phyloP scores from a whole-genome alignment of 2,113 vertebrate genomes.

The Takifugu bimaculatus region DNA sequence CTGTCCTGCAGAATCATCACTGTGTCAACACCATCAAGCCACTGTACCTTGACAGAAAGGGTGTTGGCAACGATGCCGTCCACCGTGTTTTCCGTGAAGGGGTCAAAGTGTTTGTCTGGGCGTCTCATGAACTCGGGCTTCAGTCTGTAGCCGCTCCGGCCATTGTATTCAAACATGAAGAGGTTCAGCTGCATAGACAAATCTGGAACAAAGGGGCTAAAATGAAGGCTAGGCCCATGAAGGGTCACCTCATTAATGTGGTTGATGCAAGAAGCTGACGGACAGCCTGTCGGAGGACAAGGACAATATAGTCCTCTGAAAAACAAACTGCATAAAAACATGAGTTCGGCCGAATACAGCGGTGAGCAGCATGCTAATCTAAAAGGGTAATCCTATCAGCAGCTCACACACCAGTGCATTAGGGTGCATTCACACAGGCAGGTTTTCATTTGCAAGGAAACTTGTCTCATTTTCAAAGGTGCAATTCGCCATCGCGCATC shows the following conservation, averaged over 20 bases:
- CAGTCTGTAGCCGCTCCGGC: constrained; percentile 90
- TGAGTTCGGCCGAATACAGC: no score
- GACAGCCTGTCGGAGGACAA: background rate
- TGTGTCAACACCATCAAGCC: background rate
- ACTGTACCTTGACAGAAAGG: constrained; percentile 90
- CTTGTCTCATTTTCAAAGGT: no score
- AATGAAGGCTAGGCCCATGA: background rate
- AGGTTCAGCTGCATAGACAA: constrained; percentile 97
- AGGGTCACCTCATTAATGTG: no score
- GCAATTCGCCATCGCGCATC: no score
- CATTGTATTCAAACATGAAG: constrained; percentile 97
- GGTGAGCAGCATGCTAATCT: no score
- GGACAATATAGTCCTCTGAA: background rate
- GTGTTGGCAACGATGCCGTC: constrained; percentile 98
- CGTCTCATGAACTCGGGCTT: constrained; percentile 98
- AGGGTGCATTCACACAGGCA: no score
- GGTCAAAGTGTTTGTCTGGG: constrained; percentile 96
- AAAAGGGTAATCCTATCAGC: no score
- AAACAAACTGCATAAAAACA: no score
- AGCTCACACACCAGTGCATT: no score
- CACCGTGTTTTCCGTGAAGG: constrained; percentile 92
- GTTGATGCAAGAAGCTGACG: background rate
- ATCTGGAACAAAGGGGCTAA: constrained; percentile 72
- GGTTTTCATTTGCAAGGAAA: no score
- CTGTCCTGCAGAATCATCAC: background rate